Evolutionary conservation across 1,140 invertebrate species (phyloP), one percentile per base, ranked within the genome.

Genomic region (Rhysida immarginata): DNA sequence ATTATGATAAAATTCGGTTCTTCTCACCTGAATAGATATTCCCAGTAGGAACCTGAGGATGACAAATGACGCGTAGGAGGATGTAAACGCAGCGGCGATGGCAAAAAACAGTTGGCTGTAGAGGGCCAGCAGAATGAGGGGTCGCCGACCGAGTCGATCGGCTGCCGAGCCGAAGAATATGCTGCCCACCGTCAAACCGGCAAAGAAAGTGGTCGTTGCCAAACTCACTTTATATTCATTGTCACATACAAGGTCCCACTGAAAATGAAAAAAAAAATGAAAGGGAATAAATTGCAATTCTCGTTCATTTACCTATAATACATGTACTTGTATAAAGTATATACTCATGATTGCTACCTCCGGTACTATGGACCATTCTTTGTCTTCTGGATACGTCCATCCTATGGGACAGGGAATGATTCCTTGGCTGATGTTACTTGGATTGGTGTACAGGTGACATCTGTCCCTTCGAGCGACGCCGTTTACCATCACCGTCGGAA

Each of bases 131-230:
- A 46, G 23, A 41, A 86, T 68, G 8, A 83, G 76, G 26, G 75
- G 65, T 18, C 81, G 69, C 14, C 84, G 72, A 2, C 84, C 81
- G 24, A 80, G 68, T 16, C 78, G 71, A 65, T 84, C 83, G 0
- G 80, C 80, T 20, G 86, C 66, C 35, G 78, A 80, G 2, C 84
- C 84, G 83, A 84, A 87, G 1, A 82, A 75, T 46, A 83, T 72
- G 14, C 80, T 81, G 20, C 85, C 85, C 41, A 84, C 67, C 52
- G 82, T 78, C 59, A 84, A 77, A 2, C 84, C 84, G 64, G 81
- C 63, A 50, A 84, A 68, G 14, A 77, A 81, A 29, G 83, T 81
- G 41, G 80, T 46, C 5, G 44, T 46, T 5, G 44, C 44, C 3
- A 46, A 20, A 46, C 44, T 46, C 11, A 46, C 18, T 20, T 11